Evolutionary conservation across 2,888 invertebrate genomes (phyloP), one percentile per base, ranked within the genome.

Genomic region (Idaea biselata): DNA sequence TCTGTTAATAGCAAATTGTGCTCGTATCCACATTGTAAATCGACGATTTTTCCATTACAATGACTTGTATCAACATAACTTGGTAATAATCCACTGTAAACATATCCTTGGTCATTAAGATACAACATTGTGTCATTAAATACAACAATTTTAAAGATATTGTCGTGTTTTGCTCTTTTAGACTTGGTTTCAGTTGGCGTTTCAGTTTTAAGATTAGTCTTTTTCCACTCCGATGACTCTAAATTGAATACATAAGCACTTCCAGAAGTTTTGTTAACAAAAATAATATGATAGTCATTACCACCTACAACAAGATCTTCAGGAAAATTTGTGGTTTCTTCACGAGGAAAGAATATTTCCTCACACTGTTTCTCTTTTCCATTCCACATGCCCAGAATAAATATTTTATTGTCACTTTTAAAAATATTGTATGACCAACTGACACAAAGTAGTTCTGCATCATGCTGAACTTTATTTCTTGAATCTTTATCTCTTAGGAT

Each of bases 11-110:
- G 74, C 14, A 98, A 77, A 54, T 93, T 95, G 84, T 98, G 98
- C 80, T 98, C 97, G 82, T 95, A 95, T 0, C 98, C 98, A 85
- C 96, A 96, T 60, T 93, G 92, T 44, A 97, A 82, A 76, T 96
- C 95, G 61, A 92, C 82, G 16, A 96, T 93, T 74, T 92, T 93
- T 16, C 93, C 88, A 6, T 73, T 58, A 68, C 89, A 88, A 67
- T 93, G 89, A 55, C 86, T 85, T 74, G 94, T 94, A 69, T 94
- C 88, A 17, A 96, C 80, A 60, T 95, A 84, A 75, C 92, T 89
- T 4, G 96, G 96, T 60, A 95, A 84, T 73, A 94, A 93, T 6
- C 89, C 87, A 67, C 69, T 72, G 76, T 94, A 97, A 0, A 96
- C 87, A 61, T 68, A 68, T 5, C 89, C 86, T 57, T 69, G 70